Conservation (phyloP, 2,797 vertebrate species). For the Limosa lapponica region DNA sequence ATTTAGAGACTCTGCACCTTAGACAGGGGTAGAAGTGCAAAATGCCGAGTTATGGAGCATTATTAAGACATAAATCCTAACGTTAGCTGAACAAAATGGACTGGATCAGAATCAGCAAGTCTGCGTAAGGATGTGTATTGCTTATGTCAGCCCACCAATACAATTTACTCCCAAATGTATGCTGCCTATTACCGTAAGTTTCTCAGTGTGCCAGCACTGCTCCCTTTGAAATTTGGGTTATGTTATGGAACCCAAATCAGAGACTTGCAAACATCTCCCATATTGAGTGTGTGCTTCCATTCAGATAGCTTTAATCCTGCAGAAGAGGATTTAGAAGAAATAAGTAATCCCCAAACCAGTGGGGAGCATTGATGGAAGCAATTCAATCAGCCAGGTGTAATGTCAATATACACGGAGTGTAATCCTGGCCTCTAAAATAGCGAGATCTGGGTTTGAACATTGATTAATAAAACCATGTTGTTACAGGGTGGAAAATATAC, state of each 20-base stretch:
- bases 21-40: neutral
- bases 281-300: neutral
- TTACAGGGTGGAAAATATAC: neutral
- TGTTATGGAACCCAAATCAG: neutral
- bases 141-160: neutral
- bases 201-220: neutral
- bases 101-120: neutral
- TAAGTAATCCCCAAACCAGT: neutral
- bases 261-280: neutral
- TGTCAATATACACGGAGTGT: rapidly evolving
- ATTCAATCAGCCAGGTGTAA: neutral
- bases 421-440: neutral
- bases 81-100: neutral
- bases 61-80: neutral
- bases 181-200: rapidly evolving
- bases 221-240: neutral
- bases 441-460: neutral
- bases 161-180: neutral
- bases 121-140: neutral
- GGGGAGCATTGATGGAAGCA: neutral
- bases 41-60: neutral
- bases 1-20: neutral
- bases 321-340: neutral
- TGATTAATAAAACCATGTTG: neutral
- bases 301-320: neutral